Conservation (phyloP, 2,888 invertebrate species). For the Idaea biselata region DNA sequence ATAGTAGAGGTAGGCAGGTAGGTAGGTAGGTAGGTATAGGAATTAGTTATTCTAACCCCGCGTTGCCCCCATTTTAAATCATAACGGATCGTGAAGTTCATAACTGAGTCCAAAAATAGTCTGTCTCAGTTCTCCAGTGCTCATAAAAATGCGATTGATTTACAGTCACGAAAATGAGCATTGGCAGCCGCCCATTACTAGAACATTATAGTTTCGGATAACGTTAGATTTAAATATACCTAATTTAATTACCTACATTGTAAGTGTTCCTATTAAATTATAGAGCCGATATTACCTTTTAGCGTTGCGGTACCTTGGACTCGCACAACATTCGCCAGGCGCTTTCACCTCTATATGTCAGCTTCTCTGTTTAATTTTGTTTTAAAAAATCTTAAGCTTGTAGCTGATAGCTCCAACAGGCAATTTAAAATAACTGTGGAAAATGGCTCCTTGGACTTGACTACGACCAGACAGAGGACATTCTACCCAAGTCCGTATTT, state of each 20-base stretch:
- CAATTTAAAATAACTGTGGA: no score
- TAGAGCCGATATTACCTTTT: conserved; percentile 33
- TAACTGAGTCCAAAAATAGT: conserved; percentile 60
- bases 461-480: no score
- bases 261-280: conserved; percentile 15
- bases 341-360: no score
- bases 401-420: no score
- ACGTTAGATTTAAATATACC: conserved; percentile 32
- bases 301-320: no score
- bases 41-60: not conserved
- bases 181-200: conserved; percentile 54
- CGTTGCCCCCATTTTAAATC: conserved; percentile 45
- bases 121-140: conserved; percentile 51
- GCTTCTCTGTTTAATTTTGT: no score
- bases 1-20: no score
- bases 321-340: no score
- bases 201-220: conserved; percentile 42
- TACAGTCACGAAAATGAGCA: conserved; percentile 54
- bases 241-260: conserved; percentile 9
- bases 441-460: no score
- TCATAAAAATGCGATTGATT: conserved; percentile 69
- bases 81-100: conserved; percentile 59
- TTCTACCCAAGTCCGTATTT: no score
- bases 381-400: no score
- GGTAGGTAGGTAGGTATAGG: no score